Conservation (phyloP, 2,113 vertebrate genomes). For the Danio rerio region DNA sequence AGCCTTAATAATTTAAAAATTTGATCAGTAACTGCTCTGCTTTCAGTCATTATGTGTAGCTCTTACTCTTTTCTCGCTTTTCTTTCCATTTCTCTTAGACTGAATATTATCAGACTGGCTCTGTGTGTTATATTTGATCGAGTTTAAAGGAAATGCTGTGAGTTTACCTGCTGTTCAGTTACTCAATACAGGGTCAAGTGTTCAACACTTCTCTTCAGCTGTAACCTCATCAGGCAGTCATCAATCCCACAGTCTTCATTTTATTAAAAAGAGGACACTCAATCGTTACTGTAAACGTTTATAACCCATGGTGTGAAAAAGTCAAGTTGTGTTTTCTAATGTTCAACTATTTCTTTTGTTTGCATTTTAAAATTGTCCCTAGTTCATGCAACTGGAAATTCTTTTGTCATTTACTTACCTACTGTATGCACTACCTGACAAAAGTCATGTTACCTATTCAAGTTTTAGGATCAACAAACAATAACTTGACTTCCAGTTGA, state of each 20-base stretch:
- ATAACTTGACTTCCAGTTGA: no score
- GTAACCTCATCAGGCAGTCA: background rate
- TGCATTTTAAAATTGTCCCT: background rate
- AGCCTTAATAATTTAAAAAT: no score
- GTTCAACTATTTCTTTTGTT: background rate
- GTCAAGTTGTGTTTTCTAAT: background rate
- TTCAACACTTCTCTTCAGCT: background rate
- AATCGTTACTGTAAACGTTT: background rate
- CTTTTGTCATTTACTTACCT: background rate
- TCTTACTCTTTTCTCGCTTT: no score
- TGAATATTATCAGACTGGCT: background rate
- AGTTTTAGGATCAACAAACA: no score
- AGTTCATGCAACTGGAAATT: background rate
- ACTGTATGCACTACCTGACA: no score
- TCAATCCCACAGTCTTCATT: background rate
- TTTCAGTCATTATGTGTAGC: no score
- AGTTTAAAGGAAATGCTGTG: background rate
- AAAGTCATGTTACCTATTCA: no score
- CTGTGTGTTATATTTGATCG: slow-evolving; percentile 2
- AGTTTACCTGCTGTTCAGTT: slow-evolving; percentile 28
- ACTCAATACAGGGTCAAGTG: slow-evolving; percentile 32
- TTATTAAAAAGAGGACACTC: slow-evolving; percentile 6
- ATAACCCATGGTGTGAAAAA: background rate
- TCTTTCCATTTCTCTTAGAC: no score
- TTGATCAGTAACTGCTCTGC: no score